Evolutionary conservation across 2,888 invertebrate species (phyloP), one percentile per base, ranked within the genome.

Genomic region (Diaperis boleti): DNA sequence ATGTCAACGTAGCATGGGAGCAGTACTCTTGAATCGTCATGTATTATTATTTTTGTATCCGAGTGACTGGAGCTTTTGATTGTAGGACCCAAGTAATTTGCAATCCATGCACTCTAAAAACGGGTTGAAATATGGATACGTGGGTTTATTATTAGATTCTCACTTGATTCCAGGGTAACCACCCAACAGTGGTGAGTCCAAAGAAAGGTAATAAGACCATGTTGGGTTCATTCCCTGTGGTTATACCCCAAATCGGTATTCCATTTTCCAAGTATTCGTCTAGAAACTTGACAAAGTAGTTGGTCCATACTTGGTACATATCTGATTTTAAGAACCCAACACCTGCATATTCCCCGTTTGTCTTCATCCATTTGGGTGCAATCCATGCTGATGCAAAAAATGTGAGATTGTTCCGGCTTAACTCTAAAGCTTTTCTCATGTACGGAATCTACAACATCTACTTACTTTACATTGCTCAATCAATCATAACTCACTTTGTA

Each of bases 171-270:
- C 1, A 6, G 10, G 41, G 17, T 1, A 7, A 20, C 41, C 41
- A 42, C 7, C n/a, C 41, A 1, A 42, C 20, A 1, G 17, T n/a
- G 10, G n/a, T 42, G 4, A 73, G 68, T 14, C 41, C n/a, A n/a
- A n/a, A 37, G 3, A 13, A 8, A 37, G 66, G 47, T 11, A 65
- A n/a, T 11, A 61, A 44, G 8, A 64, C 68, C 73, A 89, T 88
- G 2, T 86, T 75, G 0, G 96, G 96, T 77, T 96, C 96, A 77
- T 96, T 96, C 15, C 94, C 93, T 0, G 92, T 90, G 0, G 95
- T 91, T 20, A 95, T 82, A 0, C 89, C 93, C 96, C 96, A 96
- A 67, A 91, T 86, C 1, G 85, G 79, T 33, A 87, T 80, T 10
- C 88, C 88, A n/a, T 88, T 80, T 22, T 86, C 84, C 60, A 85